Conservation (phyloP, 2,113 vertebrate genomes). For the Percopsis transmontana region DNA sequence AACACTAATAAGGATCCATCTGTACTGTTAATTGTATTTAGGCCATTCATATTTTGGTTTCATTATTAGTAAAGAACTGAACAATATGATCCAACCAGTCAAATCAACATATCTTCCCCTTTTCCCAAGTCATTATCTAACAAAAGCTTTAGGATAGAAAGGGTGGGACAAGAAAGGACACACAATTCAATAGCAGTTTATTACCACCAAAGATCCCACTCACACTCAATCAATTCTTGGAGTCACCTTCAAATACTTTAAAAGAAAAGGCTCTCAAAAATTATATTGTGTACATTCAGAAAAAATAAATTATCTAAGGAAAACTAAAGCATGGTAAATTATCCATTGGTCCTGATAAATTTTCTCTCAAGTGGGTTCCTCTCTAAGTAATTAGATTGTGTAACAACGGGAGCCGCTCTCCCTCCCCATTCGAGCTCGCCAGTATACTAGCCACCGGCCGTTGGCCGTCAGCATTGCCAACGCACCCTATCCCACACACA, state of each 20-base stretch:
- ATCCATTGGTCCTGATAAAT: constrained; percentile 50
- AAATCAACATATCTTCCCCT: constrained; percentile 39
- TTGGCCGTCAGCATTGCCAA: too few species aligned
- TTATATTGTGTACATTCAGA: constrained; percentile 45
- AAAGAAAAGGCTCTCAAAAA: constrained; percentile 44
- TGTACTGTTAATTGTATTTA: constrained; percentile 12
- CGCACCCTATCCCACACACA: too few species aligned
- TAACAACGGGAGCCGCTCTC: too few species aligned
- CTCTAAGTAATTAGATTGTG: constrained; percentile 54
- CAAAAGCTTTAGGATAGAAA: constrained; percentile 53
- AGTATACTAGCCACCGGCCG: too few species aligned
- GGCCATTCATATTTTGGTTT: constrained; percentile 30
- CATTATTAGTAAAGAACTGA: constrained; percentile 31
- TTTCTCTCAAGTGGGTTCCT: constrained; percentile 34
- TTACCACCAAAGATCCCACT: constrained; percentile 64
- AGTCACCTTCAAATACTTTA: constrained; percentile 68
- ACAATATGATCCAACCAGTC: constrained; percentile 22
- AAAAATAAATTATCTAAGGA: constrained; percentile 28
- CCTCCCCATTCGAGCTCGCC: too few species aligned
- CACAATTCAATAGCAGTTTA: constrained; percentile 49
- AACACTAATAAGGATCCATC: constrained; percentile 14
- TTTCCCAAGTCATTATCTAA: constrained; percentile 35
- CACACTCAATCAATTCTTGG: constrained; percentile 54
- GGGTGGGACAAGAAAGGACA: constrained; percentile 65
- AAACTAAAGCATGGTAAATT: constrained; percentile 43